A percentile compares a stretch with the other conserved stretches of the same genome.
Conservation (phyloP, 2,113 vertebrate species). For the Tonatia bakeri region DNA sequence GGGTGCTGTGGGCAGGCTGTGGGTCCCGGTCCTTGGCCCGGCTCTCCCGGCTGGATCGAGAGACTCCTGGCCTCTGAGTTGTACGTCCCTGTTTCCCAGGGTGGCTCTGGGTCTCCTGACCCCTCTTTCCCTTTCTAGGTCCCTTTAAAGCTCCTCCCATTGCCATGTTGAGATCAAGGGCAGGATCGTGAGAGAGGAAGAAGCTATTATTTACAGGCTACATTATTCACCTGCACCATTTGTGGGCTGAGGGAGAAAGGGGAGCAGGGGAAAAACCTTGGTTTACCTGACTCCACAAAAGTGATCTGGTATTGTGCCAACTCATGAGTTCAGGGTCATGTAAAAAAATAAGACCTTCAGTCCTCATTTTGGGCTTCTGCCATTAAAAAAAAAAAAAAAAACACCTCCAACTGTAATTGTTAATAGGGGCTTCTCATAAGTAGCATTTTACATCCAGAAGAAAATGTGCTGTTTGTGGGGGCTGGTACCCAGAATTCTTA, state of each 20-base stretch:
- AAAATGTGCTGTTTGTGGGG: neutral
- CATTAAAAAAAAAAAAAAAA: neutral
- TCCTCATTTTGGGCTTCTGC: neutral
- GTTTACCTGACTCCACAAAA: neutral
- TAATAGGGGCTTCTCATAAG: neutral
- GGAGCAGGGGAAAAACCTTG: neutral
- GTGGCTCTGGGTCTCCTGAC: neutral
- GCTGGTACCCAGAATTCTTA: neutral
- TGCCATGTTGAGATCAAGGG: neutral
- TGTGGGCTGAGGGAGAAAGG: neutral
- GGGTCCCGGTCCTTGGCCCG: neutral
- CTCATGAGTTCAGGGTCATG: neutral
- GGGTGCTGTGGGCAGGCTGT: neutral
- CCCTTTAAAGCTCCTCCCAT: neutral
- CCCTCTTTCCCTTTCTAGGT: neutral
- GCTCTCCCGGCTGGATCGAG: neutral
- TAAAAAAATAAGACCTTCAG: neutral
- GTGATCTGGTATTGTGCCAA: neutral
- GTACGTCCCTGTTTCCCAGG: neutral
- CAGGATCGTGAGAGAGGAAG: neutral
- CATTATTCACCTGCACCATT: neutral
- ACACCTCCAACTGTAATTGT: neutral
- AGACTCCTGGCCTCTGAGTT: too few species aligned
- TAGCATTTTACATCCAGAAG: neutral
- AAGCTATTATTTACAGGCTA: neutral